These are phyloP conservation scores for Carassius gibelio DNA, from an alignment of 2,113 vertebrate genomes.

Conservation along the genomic window DNA sequence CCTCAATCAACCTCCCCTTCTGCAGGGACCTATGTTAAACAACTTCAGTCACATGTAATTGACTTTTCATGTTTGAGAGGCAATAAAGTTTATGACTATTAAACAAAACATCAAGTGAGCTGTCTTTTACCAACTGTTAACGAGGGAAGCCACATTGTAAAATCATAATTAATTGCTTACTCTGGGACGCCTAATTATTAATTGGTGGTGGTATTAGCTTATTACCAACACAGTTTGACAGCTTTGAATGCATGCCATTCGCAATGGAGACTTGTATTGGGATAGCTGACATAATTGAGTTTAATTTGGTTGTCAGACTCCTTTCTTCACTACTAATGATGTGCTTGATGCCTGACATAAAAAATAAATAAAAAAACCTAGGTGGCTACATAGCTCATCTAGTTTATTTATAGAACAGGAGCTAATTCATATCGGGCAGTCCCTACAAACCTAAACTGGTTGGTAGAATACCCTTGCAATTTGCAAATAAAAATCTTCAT, in stretches of 20 bases:
- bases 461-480: no score
- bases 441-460: no score
- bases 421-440: background rate
- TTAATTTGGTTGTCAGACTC: slow-evolving; percentile 26
- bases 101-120: slow-evolving; percentile 73
- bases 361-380: background rate
- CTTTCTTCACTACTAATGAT: slow-evolving; percentile 29
- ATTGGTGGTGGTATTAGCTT: slow-evolving; percentile 73
- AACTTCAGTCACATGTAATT: slow-evolving; percentile 74
- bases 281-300: slow-evolving; percentile 23
- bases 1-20: slow-evolving; percentile 72
- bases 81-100: slow-evolving; percentile 79
- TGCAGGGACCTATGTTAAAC: slow-evolving; percentile 61
- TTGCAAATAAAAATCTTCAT: no score
- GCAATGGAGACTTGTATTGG: slow-evolving; percentile 18
- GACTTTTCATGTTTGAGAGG: slow-evolving; percentile 74
- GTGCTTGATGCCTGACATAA: slow-evolving; percentile 20
- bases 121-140: slow-evolving; percentile 74
- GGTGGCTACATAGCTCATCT: no score
- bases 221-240: slow-evolving; percentile 71
- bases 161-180: slow-evolving; percentile 77
- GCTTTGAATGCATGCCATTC: slow-evolving; percentile 62
- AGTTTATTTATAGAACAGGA: slow-evolving; percentile 22
- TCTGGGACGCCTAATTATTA: slow-evolving; percentile 73
- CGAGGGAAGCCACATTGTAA: slow-evolving; percentile 64